Evolutionary conservation across 2,888 invertebrate genomes (phyloP), one percentile per base, ranked within the genome.

Genomic region (Ditula angustiorana): DNA sequence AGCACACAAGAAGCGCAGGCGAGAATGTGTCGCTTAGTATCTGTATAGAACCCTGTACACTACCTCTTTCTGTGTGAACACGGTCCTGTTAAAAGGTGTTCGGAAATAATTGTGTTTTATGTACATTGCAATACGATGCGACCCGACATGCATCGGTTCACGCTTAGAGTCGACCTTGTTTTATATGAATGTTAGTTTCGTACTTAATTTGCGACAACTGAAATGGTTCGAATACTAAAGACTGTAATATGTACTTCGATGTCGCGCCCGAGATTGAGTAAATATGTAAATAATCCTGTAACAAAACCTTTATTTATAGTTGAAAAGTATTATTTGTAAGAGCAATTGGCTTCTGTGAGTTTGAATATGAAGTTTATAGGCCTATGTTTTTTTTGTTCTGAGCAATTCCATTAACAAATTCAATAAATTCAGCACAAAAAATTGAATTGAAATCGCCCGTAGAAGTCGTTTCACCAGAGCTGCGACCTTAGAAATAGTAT

Each of bases 171-270:
- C 58, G 44, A 57, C 49, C n/a, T 57, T 63, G 57, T 57, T 52
- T 63, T 35, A 26, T 63, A 58, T 63, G 41, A 35, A 63, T 52
- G 46, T 35, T 28, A 58, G 21, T 58, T 21, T 47, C 49, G 64
- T 64, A 59, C 64, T 63, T 63, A 64, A 58, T 11, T 11, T 49
- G 30, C 49, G 8, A 50, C 55, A n/a, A 19, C 24, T 46, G 26
- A 24, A 11, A 55, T 46, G 26, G 13, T 49, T 33, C 59, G 50
- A 19, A 35, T 46, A 53, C 50, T 58, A 46, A 64, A 64, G 53
- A 52, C 57, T 63, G 63, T 23, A 23, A 53, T n/a, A n/a, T n/a
- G n/a, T n/a, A 23, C 53, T 53, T 35, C 35, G 23, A 23, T 35
- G 35, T 35, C 53, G 33, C 21, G 33, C 11, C 21, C 23, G 23